Conservation (phyloP, 1,140 invertebrate species). For the Hylaeus volcanicus region DNA sequence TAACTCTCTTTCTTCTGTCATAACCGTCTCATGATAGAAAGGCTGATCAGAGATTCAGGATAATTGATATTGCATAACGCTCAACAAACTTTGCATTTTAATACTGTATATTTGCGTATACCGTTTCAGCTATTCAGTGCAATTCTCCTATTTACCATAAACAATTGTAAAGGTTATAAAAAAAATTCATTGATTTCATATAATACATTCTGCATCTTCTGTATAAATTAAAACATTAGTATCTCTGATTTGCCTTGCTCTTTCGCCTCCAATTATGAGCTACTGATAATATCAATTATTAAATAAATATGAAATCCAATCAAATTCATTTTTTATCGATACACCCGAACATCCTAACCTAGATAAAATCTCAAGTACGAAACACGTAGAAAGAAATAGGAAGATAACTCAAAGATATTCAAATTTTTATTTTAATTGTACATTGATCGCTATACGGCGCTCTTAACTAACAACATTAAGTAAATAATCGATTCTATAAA, state of each 20-base stretch:
- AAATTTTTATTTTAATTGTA: slow-evolving; percentile 58
- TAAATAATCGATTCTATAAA: slow-evolving; percentile 66
- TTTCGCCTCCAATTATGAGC: slow-evolving; percentile 71
- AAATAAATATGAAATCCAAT: slow-evolving; percentile 73
- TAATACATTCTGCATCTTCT: slow-evolving; percentile 31
- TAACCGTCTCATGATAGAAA: slow-evolving; percentile 72
- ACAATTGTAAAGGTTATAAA: slow-evolving; percentile 25
- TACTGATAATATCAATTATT: slow-evolving; percentile 73
- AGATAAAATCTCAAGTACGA: neutral
- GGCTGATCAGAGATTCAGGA: slow-evolving; percentile 65
- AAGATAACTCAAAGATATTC: slow-evolving; percentile 41
- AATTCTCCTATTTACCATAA: slow-evolving; percentile 15
- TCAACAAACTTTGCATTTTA: slow-evolving; percentile 48
- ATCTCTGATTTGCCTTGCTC: slow-evolving; percentile 72
- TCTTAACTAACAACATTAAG: slow-evolving; percentile 60
- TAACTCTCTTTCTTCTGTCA: slow-evolving; percentile 71
- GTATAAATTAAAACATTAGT: slow-evolving; percentile 50
- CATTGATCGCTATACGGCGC: slow-evolving; percentile 37
- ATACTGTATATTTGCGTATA: slow-evolving; percentile 24
- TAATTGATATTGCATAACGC: slow-evolving; percentile 53
- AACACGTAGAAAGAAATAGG: slow-evolving; percentile 14
- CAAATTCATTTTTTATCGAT: slow-evolving; percentile 58
- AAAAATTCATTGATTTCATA: slow-evolving; percentile 16
- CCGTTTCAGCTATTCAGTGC: slow-evolving; percentile 16
- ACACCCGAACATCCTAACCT: slow-evolving; percentile 28